Conservation (phyloP, 2,888 invertebrate species). For the Lysandra bellargus region DNA sequence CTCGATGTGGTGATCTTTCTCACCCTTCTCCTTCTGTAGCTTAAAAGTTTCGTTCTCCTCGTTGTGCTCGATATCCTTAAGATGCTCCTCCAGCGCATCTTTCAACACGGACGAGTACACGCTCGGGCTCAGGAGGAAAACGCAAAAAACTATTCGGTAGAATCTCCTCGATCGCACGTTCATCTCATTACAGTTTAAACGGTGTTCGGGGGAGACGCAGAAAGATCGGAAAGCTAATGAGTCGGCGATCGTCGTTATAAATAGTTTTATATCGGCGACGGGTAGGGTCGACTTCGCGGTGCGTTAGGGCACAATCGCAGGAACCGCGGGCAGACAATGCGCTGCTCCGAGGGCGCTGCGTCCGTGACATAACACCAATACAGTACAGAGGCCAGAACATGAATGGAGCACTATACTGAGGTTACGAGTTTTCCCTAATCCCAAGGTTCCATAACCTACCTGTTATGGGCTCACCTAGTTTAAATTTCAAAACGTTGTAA, state of each 20-base stretch:
- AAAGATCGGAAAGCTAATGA: constrained; percentile 55
- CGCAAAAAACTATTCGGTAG: constrained; percentile 52
- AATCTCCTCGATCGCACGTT: constrained; percentile 54
- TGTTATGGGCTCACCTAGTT: neutral
- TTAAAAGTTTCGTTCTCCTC: constrained; percentile 67
- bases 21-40: constrained; percentile 70
- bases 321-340: constrained; percentile 74
- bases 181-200: constrained; percentile 59
- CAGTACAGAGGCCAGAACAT: constrained; percentile 59
- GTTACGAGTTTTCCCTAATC: neutral
- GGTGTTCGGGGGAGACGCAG: neutral
- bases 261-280: constrained; percentile 71
- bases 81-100: constrained; percentile 72
- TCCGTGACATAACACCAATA: constrained; percentile 67
- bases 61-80: constrained; percentile 68
- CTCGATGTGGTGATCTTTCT: constrained; percentile 71
- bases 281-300: constrained; percentile 72
- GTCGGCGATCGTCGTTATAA: constrained; percentile 51
- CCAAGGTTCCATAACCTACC: neutral
- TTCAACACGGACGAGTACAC: constrained; percentile 62
- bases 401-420: constrained; percentile 16
- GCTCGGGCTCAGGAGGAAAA: constrained; percentile 53
- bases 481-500: neutral
- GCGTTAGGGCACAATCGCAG: constrained; percentile 74
- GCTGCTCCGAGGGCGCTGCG: constrained; percentile 52